These are phyloP conservation scores for Pterostichus niger DNA, from an alignment of 2,888 invertebrate species.

Conservation along the genomic window DNA sequence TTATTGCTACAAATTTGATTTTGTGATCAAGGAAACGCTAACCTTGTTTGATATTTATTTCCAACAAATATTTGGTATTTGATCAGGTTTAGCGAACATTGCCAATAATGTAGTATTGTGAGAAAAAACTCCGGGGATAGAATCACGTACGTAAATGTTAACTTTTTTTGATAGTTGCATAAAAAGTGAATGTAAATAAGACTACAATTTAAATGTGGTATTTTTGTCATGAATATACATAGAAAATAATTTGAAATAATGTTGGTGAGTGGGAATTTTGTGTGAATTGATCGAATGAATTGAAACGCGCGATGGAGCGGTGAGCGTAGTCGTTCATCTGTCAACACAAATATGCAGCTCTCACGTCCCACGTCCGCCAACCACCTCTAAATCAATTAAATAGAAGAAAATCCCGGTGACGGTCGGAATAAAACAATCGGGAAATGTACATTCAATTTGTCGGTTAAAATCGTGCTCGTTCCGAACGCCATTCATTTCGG, in stretches of 20 bases:
- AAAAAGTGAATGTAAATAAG: no score
- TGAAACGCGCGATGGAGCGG: neutral
- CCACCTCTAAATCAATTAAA: conserved; percentile 48
- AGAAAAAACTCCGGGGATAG: no score
- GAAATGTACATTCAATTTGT: conserved; percentile 65
- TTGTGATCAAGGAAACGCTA: no score
- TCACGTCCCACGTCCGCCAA: neutral
- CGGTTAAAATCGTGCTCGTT: conserved; percentile 64
- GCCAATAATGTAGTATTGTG: no score
- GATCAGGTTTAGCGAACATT: no score
- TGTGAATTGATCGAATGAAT: neutral
- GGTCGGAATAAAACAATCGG: conserved; percentile 61
- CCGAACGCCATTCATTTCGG: conserved; percentile 63
- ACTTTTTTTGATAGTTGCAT: no score
- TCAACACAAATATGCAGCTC: conserved; percentile 38
- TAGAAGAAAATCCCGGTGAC: conserved; percentile 54
- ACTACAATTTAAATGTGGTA: no score
- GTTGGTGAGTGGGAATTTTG: conserved; percentile 5
- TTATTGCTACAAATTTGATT: no score
- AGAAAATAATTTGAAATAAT: neutral
- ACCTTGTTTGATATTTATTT: no score
- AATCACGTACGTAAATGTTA: no score
- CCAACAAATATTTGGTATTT: no score
- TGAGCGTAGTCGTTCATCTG: conserved; percentile 10
- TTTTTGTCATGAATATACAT: no score